Percentiles rank a stretch among this genome's conserved stretches.
Conservation (phyloP, 2,888 invertebrate genomes). For the Ptychoptera albimana region DNA sequence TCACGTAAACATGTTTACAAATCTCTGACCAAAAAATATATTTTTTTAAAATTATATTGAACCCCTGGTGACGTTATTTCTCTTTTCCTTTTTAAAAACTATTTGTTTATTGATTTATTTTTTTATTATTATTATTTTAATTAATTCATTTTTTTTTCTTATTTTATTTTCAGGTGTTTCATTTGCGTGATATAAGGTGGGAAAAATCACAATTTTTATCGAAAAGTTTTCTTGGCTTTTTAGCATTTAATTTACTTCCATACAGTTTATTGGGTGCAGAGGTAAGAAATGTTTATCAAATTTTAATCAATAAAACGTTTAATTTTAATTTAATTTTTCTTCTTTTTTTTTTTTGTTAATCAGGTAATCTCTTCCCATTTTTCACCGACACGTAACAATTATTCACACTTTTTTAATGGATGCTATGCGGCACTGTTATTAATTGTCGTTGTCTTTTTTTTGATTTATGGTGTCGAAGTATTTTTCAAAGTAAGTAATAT, state of each 20-base stretch:
- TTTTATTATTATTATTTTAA: not conserved
- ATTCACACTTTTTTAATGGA: constrained; percentile 79
- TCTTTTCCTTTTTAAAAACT: too few species aligned
- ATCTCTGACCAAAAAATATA: too few species aligned
- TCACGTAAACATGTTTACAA: too few species aligned
- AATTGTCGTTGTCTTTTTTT: constrained; percentile 80
- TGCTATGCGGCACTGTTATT: constrained; percentile 83
- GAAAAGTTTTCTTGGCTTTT: constrained; percentile 79
- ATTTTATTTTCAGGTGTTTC: constrained; percentile 57
- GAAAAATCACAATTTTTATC: constrained; percentile 80
- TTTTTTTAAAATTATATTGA: too few species aligned
- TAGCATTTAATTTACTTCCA: constrained; percentile 75
- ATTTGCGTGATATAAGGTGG: constrained; percentile 71
- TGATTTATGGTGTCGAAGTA: constrained; percentile 88
- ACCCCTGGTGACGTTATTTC: too few species aligned
- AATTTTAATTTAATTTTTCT: not conserved
- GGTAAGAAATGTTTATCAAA: too few species aligned
- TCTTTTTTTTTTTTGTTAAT: not conserved
- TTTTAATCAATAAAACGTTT: too few species aligned
- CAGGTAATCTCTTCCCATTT: constrained; percentile 25
- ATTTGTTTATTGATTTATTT: not conserved
- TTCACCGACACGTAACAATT: constrained; percentile 26
- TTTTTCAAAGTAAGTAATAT: constrained; percentile 48
- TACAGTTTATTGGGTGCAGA: constrained; percentile 73
- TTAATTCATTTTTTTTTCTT: constrained; percentile 3